Base-by-base conservation (phyloP, 1,140 invertebrate genomes). In the Notospermus geniculatus region DNA sequence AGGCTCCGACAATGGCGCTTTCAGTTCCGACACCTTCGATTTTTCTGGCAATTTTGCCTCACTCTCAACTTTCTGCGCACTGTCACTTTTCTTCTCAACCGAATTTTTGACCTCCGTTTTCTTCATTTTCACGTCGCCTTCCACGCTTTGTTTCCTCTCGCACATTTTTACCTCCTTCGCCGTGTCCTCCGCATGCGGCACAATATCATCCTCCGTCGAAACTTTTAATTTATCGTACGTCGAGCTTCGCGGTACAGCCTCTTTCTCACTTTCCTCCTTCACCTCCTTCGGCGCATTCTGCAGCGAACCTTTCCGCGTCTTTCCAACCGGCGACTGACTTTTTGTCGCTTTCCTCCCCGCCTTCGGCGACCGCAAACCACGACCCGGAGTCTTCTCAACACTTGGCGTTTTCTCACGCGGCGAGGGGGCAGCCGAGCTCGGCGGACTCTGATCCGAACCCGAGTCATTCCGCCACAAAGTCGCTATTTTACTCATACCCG, bases 401-500 rank as follows among this genome's bases (percentile, higher is more conserved):
- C n/a, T n/a, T n/a, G n/a, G n/a, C 9, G 25, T 27, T 9, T 23
- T 50, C n/a, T 50, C 46, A 4, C 25, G n/a, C 19, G 25, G n/a
- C n/a, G 46, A 50, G 4, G n/a, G 9, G 5, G n/a, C n/a, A 5
- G 5, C 25, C 5, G 46, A n/a, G n/a, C 46, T 27, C n/a, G 46
- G n/a, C 46, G 46, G n/a, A 9, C 19, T 23, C 25, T 50, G 19
- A 4, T 36, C 32, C 15, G 32, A 36, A 4, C 32, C 1, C 90
- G 32, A 29, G 17, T 75, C 89, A 70, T 87, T 89, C 69, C 92
- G 94, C 92, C 92, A 94, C 15, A 95, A 82, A 71, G 86, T 90
- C 0, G 92, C 90, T 43, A 95, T 93, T 76, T 92, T 92, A 76
- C 91, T 93, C 1, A 89, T 87, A 1, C 91, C 87, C 64, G 90